Percentiles rank a stretch among this genome's conserved stretches.
These are phyloP conservation scores for Drosophila obscura DNA, from an alignment of 1,140 invertebrate species.

Conservation along the genomic window DNA sequence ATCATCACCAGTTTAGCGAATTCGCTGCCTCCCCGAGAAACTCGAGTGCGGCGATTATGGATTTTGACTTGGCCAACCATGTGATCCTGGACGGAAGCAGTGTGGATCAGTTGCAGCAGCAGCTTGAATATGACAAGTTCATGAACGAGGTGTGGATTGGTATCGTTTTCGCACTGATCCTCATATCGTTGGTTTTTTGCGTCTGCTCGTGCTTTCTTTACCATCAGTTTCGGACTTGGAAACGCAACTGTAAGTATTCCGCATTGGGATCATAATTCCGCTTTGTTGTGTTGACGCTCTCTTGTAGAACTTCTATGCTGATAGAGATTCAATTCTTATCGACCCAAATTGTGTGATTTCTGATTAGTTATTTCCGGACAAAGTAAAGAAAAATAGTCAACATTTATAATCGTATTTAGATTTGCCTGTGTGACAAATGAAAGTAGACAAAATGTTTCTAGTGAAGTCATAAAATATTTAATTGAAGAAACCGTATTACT, in stretches of 20 bases:
- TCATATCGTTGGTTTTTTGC: slow-evolving; percentile 83
- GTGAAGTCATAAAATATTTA: too few species aligned
- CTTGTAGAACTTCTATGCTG: too few species aligned
- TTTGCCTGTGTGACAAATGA: too few species aligned
- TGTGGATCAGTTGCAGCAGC: slow-evolving; percentile 75
- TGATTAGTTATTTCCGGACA: slow-evolving; percentile 17
- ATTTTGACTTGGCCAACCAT: slow-evolving; percentile 66
- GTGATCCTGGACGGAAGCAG: slow-evolving; percentile 71
- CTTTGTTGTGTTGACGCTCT: too few species aligned
- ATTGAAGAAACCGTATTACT: too few species aligned
- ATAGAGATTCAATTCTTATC: slow-evolving; percentile 47
- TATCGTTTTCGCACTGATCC: slow-evolving; percentile 77
- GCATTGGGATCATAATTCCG: not conserved
- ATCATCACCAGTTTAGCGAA: slow-evolving; percentile 47
- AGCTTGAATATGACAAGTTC: slow-evolving; percentile 82
- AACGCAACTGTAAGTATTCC: slow-evolving; percentile 81
- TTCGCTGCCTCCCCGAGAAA: slow-evolving; percentile 15
- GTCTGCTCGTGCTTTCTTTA: slow-evolving; percentile 83
- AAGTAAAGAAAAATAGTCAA: slow-evolving; percentile 11
- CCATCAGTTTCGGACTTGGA: slow-evolving; percentile 82
- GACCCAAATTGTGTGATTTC: not conserved
- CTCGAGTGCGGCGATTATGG: slow-evolving; percentile 58
- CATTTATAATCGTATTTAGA: too few species aligned
- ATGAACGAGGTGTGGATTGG: slow-evolving; percentile 84
- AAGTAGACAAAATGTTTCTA: too few species aligned